Evolutionary conservation across 2,113 vertebrate genomes (phyloP).

Genomic region (Hymenochirus boettgeri): DNA sequence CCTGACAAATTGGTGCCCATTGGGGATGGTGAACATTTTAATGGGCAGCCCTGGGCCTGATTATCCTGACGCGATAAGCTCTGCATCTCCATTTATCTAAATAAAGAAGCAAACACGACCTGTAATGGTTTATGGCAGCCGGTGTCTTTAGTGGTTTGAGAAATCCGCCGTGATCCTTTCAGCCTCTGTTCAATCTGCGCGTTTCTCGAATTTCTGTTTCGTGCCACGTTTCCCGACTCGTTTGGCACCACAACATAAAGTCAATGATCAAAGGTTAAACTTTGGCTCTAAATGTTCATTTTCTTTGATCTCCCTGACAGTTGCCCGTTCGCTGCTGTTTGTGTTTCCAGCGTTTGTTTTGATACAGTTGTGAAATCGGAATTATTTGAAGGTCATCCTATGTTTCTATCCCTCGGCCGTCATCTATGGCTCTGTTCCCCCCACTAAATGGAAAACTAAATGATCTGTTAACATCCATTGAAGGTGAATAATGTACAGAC

Average conservation of each 20-base stretch:
- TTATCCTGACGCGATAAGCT: too few species aligned
- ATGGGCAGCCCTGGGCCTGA: too few species aligned
- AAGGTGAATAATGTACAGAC: background rate
- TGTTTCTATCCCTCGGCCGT: background rate
- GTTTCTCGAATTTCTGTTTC: too few species aligned
- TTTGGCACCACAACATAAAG: background rate
- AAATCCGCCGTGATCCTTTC: too few species aligned
- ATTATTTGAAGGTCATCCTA: conserved; percentile 5
- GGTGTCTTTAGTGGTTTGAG: too few species aligned
- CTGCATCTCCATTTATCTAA: too few species aligned
- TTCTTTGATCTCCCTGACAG: background rate
- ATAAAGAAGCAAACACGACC: too few species aligned
- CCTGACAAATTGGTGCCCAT: too few species aligned
- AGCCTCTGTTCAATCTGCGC: too few species aligned
- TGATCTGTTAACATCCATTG: background rate
- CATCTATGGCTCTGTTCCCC: background rate
- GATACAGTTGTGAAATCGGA: conserved; percentile 1
- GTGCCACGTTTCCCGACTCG: too few species aligned
- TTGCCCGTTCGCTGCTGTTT: background rate
- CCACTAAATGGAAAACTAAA: conserved; percentile 1
- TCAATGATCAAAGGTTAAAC: background rate
- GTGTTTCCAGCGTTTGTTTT: background rate
- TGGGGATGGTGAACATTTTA: too few species aligned
- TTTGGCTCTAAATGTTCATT: background rate
- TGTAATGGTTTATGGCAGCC: too few species aligned